phyloP scores from a whole-genome alignment of 2,888 invertebrate species.

The Schrankia costaestrigalis region DNA sequence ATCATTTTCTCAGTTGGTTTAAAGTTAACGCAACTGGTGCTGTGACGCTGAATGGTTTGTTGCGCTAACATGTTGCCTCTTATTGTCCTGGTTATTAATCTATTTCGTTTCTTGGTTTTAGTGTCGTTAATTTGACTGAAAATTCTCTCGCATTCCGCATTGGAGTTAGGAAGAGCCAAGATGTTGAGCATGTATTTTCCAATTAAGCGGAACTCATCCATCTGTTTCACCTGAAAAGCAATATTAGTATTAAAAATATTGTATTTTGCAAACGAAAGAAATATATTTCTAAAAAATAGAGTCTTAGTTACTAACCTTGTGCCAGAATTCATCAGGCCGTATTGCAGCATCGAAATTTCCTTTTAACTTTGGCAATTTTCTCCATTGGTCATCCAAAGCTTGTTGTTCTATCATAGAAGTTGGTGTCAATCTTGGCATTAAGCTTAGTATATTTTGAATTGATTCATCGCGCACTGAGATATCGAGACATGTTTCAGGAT shows the following conservation, averaged over 20 bases:
- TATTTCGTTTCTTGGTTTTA: conserved; percentile 10
- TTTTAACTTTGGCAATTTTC: conserved; percentile 8
- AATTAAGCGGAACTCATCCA: conserved; percentile 9
- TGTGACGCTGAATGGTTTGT: conserved; percentile 1
- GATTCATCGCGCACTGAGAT: conserved; percentile 9
- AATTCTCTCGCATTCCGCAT: conserved; percentile 12
- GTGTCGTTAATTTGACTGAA: conserved; percentile 12
- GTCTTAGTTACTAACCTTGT: neutral
- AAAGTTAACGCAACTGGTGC: no score
- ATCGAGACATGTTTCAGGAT: conserved; percentile 10
- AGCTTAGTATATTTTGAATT: conserved; percentile 9
- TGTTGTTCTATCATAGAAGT: conserved; percentile 10
- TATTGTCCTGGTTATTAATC: conserved; percentile 10
- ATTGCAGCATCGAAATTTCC: neutral
- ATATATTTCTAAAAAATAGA: neutral
- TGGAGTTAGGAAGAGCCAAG: conserved; percentile 9
- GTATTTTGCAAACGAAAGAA: neutral
- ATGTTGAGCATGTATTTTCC: conserved; percentile 11
- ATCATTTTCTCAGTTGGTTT: no score
- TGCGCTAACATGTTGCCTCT: conserved; percentile 9
- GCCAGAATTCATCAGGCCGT: conserved; percentile 5
- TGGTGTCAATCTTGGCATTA: conserved; percentile 12
- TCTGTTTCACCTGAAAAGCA: conserved; percentile 2
- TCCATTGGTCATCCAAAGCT: conserved; percentile 12
- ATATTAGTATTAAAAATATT: neutral